Conservation (phyloP, 2,888 invertebrate genomes). For the Saturnia pavonia region DNA sequence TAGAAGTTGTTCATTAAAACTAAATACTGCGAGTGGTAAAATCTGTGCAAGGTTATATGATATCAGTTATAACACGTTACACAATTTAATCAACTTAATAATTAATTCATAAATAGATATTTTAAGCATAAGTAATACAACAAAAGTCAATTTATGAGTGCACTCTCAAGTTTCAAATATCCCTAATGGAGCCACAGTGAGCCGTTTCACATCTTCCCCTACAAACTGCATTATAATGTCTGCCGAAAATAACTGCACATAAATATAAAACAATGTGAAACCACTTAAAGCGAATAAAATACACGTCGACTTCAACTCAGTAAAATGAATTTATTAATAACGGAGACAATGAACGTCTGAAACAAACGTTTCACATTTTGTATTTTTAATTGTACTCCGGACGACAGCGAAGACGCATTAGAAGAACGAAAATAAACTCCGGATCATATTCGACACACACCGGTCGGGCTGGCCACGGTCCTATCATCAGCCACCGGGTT, state of each 20-base stretch:
- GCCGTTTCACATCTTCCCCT: conserved; percentile 79
- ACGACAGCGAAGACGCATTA: conserved; percentile 79
- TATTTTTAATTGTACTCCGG: conserved; percentile 81
- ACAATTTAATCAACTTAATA: conserved; percentile 3
- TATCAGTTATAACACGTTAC: neutral
- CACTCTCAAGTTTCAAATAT: conserved; percentile 81
- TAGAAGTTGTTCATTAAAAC: neutral
- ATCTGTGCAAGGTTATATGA: neutral
- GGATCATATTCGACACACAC: conserved; percentile 75
- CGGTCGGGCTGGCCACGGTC: conserved; percentile 23
- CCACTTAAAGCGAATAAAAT: conserved; percentile 83
- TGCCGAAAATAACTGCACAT: conserved; percentile 80
- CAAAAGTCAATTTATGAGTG: conserved; percentile 79
- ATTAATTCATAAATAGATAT: conserved; percentile 56
- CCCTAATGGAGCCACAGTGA: conserved; percentile 80
- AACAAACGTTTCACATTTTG: conserved; percentile 79
- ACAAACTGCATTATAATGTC: conserved; percentile 81
- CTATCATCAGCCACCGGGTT: neutral
- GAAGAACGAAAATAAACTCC: conserved; percentile 78
- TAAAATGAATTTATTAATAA: conserved; percentile 83
- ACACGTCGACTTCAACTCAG: conserved; percentile 79
- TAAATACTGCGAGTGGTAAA: neutral
- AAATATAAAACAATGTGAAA: conserved; percentile 82
- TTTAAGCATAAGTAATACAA: conserved; percentile 69
- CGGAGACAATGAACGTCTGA: conserved; percentile 82